phyloP scores from a whole-genome alignment of 2,888 invertebrate genomes.

The Platerodrilus igneus region DNA sequence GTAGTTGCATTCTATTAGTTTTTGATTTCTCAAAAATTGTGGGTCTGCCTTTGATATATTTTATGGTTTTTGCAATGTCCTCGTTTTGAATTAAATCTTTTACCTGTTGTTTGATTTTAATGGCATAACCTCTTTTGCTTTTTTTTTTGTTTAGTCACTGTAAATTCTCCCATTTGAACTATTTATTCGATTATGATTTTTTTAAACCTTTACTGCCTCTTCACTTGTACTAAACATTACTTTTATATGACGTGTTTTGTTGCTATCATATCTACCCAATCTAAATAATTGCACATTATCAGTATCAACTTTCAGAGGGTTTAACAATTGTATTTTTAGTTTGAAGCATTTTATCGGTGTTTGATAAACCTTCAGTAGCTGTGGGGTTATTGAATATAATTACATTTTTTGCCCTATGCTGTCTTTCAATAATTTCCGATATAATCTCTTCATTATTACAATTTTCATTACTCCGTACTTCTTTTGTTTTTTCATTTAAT shows the following conservation, averaged over 20 bases:
- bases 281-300: background rate
- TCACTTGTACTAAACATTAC: background rate
- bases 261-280: conserved; percentile 1
- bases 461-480: background rate
- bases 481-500: background rate
- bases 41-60: conserved; percentile 14
- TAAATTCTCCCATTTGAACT: background rate
- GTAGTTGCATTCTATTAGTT: conserved; percentile 66
- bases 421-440: background rate
- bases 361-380: background rate
- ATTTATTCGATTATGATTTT: background rate
- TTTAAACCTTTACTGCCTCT: background rate
- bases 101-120: conserved; percentile 6
- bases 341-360: background rate
- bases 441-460: background rate
- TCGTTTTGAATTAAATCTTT: conserved; percentile 10
- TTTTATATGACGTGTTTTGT: background rate
- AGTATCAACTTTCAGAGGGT: background rate
- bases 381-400: background rate
- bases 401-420: background rate
- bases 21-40: conserved; percentile 36
- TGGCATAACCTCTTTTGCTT: conserved; percentile 10
- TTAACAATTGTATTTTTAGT: background rate
- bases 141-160: background rate
- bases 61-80: conserved; percentile 13